Percentiles rank a stretch among this genome's conserved stretches.
These are phyloP conservation scores for Heliconius himera DNA, from an alignment of 1,140 invertebrate species.

Conservation along the genomic window DNA sequence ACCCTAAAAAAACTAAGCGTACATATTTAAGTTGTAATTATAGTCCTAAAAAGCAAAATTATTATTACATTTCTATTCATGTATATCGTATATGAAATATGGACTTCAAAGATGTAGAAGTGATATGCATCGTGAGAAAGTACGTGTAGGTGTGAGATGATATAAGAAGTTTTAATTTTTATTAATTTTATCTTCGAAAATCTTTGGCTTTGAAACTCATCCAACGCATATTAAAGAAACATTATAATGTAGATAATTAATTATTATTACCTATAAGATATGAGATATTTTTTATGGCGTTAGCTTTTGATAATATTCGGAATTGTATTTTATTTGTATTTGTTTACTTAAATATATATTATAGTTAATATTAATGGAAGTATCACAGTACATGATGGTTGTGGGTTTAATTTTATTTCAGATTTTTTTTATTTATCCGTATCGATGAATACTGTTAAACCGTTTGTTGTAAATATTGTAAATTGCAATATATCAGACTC, in stretches of 20 bases:
- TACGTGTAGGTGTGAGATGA: constrained; percentile 19
- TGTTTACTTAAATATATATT: not conserved
- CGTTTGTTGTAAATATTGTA: too few relatives aligned
- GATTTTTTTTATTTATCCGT: too few relatives aligned
- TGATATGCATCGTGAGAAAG: constrained; percentile 12
- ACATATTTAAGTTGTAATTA: too few relatives aligned
- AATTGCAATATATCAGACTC: too few relatives aligned
- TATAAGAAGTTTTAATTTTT: constrained; percentile 9
- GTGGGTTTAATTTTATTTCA: not conserved
- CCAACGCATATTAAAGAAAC: constrained; percentile 4
- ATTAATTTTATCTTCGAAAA: constrained; percentile 5
- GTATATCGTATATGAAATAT: constrained; percentile 20
- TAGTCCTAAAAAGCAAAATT: not conserved
- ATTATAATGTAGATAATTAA: not conserved
- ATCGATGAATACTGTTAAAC: too few relatives aligned
- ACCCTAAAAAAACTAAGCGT: too few relatives aligned
- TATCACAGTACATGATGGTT: not conserved
- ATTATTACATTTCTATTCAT: not conserved
- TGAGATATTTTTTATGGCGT: not conserved
- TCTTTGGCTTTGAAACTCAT: not conserved
- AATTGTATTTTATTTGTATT: not conserved
- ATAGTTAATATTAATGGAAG: too few relatives aligned
- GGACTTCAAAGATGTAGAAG: not conserved
- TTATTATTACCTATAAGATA: not conserved
- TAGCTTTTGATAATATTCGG: not conserved